Evolutionary conservation across 2,113 vertebrate genomes (phyloP).

Genomic region (Onychorhynchus coronatus): DNA sequence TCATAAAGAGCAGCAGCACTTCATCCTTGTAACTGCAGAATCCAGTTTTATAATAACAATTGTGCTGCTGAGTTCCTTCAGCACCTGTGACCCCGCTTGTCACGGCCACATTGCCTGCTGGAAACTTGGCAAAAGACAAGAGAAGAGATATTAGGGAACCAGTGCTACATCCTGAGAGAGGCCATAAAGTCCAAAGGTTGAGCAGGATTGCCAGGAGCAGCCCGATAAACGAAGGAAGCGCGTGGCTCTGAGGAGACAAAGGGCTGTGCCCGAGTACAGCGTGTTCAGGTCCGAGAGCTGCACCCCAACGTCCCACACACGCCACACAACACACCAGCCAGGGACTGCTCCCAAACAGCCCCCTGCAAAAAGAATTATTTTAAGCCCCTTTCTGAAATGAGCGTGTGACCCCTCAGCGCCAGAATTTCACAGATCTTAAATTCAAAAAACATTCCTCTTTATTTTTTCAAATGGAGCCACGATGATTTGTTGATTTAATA

Average conservation of each 20-base stretch:
- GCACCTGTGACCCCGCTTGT: slow-evolving; percentile 51
- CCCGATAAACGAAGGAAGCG: slow-evolving; percentile 40
- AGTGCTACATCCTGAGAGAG: slow-evolving; percentile 49
- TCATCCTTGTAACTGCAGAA: not conserved
- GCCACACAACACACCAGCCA: not conserved
- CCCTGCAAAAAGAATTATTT: not conserved
- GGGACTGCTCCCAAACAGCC: not conserved
- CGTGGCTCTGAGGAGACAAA: slow-evolving; percentile 16
- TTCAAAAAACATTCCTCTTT: not conserved
- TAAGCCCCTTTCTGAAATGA: not conserved
- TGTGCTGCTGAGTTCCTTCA: slow-evolving; percentile 27
- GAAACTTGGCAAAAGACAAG: slow-evolving; percentile 58
- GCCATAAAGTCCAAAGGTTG: slow-evolving; percentile 61
- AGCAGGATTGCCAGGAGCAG: slow-evolving; percentile 54
- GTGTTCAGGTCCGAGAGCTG: not conserved
- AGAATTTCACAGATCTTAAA: slow-evolving; percentile 13
- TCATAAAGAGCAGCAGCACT: not conserved
- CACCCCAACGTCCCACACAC: not conserved
- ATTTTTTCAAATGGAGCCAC: not conserved
- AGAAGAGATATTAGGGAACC: slow-evolving; percentile 54
- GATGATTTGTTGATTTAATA: slow-evolving; percentile 32
- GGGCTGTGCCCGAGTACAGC: not conserved
- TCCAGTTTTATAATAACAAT: not conserved
- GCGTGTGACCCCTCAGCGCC: not conserved
- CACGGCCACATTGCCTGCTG: slow-evolving; percentile 2